Percentiles rank a stretch among this genome's conserved stretches.
Evolutionary conservation across 2,888 invertebrate species (phyloP).

Genomic region (Drosophila trichaetosa): DNA sequence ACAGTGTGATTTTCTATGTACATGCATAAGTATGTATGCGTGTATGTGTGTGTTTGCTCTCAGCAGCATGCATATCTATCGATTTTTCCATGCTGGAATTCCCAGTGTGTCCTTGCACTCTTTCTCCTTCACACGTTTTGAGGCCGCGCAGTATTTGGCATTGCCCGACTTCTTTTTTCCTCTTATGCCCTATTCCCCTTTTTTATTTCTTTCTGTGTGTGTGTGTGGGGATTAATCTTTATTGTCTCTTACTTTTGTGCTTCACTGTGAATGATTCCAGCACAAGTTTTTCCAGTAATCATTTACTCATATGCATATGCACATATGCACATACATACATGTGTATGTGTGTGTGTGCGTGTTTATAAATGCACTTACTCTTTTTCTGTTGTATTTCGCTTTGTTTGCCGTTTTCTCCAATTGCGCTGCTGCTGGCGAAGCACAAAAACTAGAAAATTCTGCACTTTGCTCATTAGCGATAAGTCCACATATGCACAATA

Average conservation of each 20-base stretch:
- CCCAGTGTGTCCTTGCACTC: constrained; percentile 74
- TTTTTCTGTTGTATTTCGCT: constrained; percentile 4
- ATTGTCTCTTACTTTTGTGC: background rate
- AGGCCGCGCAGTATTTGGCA: constrained; percentile 37
- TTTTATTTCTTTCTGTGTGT: background rate
- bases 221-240: background rate
- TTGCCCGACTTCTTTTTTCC: constrained; percentile 14
- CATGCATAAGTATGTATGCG: constrained; percentile 20
- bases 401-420: constrained; percentile 17
- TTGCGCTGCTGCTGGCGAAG: constrained; percentile 12
- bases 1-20: constrained; percentile 37
- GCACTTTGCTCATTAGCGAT: constrained; percentile 54
- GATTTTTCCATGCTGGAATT: constrained; percentile 73
- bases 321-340: background rate
- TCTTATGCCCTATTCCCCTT: background rate
- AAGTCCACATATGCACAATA: constrained; percentile 26
- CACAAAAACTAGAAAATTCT: constrained; percentile 19
- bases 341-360: background rate
- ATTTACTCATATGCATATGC: background rate
- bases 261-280: constrained; percentile 25
- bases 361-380: constrained; percentile 11
- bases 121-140: constrained; percentile 46
- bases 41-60: constrained; percentile 26
- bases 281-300: constrained; percentile 26
- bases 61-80: constrained; percentile 66